A percentile compares a stretch with the other conserved stretches of the same genome.
Evolutionary conservation across 2,113 vertebrate genomes (phyloP).

Genomic region (Thomomys bottae): DNA sequence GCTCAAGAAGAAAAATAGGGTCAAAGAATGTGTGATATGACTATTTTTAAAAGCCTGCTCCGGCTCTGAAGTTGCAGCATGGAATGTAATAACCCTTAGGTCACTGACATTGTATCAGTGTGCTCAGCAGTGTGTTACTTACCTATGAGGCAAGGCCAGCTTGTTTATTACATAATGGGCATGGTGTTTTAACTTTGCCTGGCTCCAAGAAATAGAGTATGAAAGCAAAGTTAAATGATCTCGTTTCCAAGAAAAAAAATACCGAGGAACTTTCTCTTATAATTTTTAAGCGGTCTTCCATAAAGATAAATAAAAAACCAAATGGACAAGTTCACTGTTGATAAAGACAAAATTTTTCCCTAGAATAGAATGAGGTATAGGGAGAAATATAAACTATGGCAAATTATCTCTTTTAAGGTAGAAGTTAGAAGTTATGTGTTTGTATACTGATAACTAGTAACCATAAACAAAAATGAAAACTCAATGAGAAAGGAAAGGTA

Average conservation of each 20-base stretch:
- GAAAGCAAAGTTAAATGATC: background rate
- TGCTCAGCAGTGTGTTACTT: background rate
- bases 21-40: background rate
- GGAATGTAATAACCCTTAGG: background rate
- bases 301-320: constrained; percentile 39
- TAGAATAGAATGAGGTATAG: background rate
- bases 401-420: constrained; percentile 43
- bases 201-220: constrained; percentile 7
- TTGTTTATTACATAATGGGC: constrained; percentile 27
- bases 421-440: constrained; percentile 6
- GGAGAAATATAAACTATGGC: background rate
- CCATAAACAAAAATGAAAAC: constrained; percentile 38
- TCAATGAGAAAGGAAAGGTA: background rate
- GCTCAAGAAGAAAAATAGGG: constrained; percentile 16
- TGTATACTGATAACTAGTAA: background rate
- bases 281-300: constrained; percentile 36
- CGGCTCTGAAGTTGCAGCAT: constrained; percentile 22
- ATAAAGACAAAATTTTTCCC: background rate
- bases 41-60: background rate
- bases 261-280: background rate
- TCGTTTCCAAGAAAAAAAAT: constrained; percentile 37
- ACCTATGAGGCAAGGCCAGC: background rate
- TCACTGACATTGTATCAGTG: background rate
- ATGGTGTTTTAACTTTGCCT: constrained; percentile 14
- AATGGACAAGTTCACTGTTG: constrained; percentile 1